phyloP scores from a whole-genome alignment of 2,797 vertebrate genomes.

The Avahi laniger region DNA sequence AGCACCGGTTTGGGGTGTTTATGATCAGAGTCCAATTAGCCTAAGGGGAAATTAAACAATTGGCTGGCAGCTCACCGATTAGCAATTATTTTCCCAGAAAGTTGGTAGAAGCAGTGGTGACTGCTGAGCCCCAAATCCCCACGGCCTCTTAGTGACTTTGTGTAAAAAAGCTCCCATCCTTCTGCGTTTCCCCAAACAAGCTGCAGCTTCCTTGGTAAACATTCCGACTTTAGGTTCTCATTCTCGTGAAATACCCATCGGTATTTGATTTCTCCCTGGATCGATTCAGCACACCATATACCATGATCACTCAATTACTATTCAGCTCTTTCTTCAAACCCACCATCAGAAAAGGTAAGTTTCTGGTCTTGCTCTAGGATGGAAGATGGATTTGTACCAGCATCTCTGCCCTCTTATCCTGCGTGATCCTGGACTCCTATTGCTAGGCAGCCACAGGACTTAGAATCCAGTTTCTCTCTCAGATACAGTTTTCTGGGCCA shows the following conservation, averaged over 20 bases:
- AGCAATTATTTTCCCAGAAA: conserved; percentile 74
- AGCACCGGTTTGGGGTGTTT: conserved; percentile 56
- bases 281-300: not conserved
- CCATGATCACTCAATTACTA: not conserved
- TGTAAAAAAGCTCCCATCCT: not conserved
- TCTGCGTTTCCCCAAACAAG: not conserved
- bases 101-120: conserved; percentile 41
- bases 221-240: not conserved
- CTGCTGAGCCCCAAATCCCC: conserved; percentile 63
- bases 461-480: not conserved
- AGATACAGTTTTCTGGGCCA: not conserved
- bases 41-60: conserved; percentile 74
- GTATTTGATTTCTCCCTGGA: not conserved
- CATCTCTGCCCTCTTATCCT: not conserved
- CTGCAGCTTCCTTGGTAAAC: not conserved
- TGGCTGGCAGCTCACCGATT: conserved; percentile 62
- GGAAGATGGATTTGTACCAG: not conserved
- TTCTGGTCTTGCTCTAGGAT: not conserved
- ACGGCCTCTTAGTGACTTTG: conserved; percentile 25
- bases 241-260: not conserved
- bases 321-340: not conserved
- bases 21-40: conserved; percentile 65
- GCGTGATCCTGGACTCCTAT: not conserved
- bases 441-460: not conserved
- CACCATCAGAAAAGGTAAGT: not conserved